Conservation (phyloP, 2,797 vertebrate species). For the Australoheros facetus region DNA sequence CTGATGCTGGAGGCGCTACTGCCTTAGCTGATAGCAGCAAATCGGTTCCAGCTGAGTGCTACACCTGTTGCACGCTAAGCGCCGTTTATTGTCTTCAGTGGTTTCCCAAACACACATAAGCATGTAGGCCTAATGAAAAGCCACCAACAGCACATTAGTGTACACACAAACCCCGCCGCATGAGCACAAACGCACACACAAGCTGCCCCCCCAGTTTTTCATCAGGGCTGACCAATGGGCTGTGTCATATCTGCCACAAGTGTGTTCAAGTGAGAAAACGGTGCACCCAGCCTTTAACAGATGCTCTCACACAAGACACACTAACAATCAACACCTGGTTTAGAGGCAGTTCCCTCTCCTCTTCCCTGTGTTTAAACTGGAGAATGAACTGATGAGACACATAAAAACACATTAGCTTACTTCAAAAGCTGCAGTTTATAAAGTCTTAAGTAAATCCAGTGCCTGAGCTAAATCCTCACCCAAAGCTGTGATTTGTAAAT, state of each 20-base stretch:
- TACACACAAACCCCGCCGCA: background rate
- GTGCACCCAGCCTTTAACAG: constrained; percentile 13
- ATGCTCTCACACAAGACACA: constrained; percentile 14
- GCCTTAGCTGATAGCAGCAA: constrained; percentile 60
- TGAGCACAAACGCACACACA: background rate
- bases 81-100: constrained; percentile 44
- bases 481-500: constrained; percentile 25
- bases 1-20: constrained; percentile 56
- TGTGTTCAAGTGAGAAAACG: constrained; percentile 49
- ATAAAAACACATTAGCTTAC: background rate
- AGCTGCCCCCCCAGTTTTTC: constrained; percentile 1
- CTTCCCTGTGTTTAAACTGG: background rate
- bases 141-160: background rate
- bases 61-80: constrained; percentile 65
- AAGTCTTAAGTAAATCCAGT: constrained; percentile 8
- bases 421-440: constrained; percentile 2
- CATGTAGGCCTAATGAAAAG: constrained; percentile 31
- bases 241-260: constrained; percentile 45
- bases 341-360: background rate
- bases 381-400: background rate
- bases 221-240: constrained; percentile 47
- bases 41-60: constrained; percentile 55
- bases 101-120: constrained; percentile 20
- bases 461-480: constrained; percentile 16
- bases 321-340: constrained; percentile 16